These are phyloP conservation scores for Picus viridis DNA, from an alignment of 2,797 vertebrate species.

Conservation along the genomic window DNA sequence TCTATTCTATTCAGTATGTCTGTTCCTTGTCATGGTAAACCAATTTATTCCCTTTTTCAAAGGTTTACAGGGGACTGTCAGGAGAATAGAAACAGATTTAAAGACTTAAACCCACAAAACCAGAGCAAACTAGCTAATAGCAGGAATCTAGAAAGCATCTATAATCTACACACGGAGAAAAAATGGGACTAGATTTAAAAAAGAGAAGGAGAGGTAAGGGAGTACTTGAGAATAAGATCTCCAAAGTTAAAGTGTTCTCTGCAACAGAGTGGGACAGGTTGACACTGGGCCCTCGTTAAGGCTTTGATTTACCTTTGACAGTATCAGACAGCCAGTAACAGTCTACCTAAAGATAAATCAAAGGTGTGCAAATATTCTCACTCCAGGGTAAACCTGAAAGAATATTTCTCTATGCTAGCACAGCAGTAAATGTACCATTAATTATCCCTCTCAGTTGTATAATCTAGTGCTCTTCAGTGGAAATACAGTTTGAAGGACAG, in stretches of 20 bases:
- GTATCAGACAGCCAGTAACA: background rate
- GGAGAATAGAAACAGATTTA: background rate
- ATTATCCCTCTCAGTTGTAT: constrained; percentile 14
- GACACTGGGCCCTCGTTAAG: background rate
- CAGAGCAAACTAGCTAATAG: background rate
- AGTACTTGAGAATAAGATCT: background rate
- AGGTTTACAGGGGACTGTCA: background rate
- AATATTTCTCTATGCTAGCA: background rate
- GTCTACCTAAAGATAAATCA: constrained; percentile 41
- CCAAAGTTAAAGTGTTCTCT: background rate
- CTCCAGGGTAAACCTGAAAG: background rate
- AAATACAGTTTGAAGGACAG: constrained; percentile 7
- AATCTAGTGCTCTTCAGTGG: background rate
- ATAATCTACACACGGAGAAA: background rate
- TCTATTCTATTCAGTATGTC: too few relatives aligned
- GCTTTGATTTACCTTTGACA: constrained; percentile 8
- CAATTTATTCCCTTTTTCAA: background rate
- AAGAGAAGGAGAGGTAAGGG: background rate
- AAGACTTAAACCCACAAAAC: background rate
- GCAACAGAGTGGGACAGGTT: background rate
- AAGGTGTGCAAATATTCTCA: background rate
- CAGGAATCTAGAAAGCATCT: background rate
- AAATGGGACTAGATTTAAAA: background rate
- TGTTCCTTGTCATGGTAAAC: background rate
- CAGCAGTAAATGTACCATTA: background rate